Base-by-base conservation (phyloP, 2,113 vertebrate species). In the Neogobius melanostomus region DNA sequence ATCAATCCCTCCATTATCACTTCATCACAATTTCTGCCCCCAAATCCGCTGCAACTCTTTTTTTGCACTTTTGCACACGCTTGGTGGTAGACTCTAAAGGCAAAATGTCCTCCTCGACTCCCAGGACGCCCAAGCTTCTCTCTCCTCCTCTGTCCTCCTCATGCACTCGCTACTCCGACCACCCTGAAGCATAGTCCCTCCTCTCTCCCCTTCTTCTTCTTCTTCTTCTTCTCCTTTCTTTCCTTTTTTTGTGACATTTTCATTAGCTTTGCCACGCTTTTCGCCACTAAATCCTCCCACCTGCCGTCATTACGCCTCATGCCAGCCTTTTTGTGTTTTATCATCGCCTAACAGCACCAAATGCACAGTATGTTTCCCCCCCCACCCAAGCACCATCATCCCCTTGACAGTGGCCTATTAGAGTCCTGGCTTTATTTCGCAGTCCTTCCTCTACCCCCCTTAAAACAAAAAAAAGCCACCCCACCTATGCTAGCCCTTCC, bases 51-150 rank as follows among this genome's bases (percentile, higher is more conserved):
- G 59, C 66, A 43, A 36, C 28, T 36, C 28, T 74, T 74, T 16
- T 81, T 53, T 76, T 66, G 64, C 72, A 70, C 70, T 71, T 71
- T 56, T 76, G 76, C 79, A 82, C 82, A 85, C 49, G 80, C 84
- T 85, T 85, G 78, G 69, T 68, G 21, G 68, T 86, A 92, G 91
- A 90, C 66, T 82, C 68, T 66, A 83, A 85, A 81, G 81, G 50
- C 78, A 90, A 86, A 82, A 66, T 53, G 3, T 81, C 84, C 76
- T 80, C 84, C 74, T 78, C 66, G 5, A 61, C 75, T 56, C 81
- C 83, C 8, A 91, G 76, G 69, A 66, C 75, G 16, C 82, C 85
- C 43, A 93, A 92, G 84, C 90, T 92, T 77, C 83, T 92, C 6
- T 90, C 88, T 61, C 89, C 91, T 44, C 89, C 92, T 53, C 36